Percentiles rank a stretch among this genome's conserved stretches.
phyloP scores from a whole-genome alignment of 2,113 vertebrate genomes.

The Eira barbara region DNA sequence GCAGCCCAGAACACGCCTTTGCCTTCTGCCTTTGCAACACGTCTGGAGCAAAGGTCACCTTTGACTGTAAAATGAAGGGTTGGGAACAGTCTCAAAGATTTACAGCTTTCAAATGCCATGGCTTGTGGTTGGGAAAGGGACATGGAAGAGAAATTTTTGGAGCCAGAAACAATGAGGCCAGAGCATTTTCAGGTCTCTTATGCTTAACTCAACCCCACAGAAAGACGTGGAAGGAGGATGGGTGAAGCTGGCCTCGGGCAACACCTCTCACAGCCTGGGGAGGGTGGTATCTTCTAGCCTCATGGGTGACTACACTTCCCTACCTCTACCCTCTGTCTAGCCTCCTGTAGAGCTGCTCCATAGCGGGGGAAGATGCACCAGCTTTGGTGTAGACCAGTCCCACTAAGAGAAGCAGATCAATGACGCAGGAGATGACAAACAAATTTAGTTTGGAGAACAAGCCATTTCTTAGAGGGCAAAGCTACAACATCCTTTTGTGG shows the following conservation, averaged over 20 bases:
- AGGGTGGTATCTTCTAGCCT: neutral
- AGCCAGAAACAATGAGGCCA: neutral
- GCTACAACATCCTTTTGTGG: neutral
- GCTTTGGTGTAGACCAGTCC: neutral
- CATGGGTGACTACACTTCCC: neutral
- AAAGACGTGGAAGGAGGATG: neutral
- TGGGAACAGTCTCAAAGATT: neutral
- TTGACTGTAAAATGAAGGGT: neutral
- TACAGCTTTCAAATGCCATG: neutral
- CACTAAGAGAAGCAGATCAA: neutral
- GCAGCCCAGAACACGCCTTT: neutral
- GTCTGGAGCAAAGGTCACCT: neutral
- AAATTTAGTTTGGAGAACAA: neutral
- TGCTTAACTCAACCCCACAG: neutral
- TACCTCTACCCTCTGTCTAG: neutral
- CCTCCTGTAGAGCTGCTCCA: neutral
- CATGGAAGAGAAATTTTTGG: neutral
- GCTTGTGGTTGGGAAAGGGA: neutral
- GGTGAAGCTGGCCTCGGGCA: no score
- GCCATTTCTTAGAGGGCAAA: neutral
- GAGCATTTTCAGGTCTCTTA: neutral
- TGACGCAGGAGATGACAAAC: neutral
- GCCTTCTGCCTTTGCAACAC: neutral
- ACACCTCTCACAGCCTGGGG: neutral
- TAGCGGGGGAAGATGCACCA: neutral